Conservation (phyloP, 1,140 invertebrate species). For the Batillaria attramentaria region DNA sequence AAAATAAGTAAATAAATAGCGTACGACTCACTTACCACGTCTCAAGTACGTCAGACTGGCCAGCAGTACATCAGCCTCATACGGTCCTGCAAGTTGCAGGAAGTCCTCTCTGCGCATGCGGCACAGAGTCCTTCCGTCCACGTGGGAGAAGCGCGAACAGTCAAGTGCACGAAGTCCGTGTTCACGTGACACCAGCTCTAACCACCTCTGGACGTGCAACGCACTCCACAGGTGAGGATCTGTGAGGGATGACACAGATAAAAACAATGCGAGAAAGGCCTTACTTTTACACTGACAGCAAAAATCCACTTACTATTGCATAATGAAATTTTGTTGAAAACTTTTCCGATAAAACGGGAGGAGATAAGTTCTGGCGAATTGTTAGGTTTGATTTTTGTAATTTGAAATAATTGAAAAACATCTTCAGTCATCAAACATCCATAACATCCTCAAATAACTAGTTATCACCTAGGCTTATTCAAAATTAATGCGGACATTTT, state of each 20-base stretch:
- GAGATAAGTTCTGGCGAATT: too few species aligned
- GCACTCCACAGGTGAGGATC: slow-evolving; percentile 80
- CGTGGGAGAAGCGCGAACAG: slow-evolving; percentile 73
- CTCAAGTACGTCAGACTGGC: slow-evolving; percentile 63
- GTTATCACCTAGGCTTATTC: too few species aligned
- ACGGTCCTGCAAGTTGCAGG: slow-evolving; percentile 55
- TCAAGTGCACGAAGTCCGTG: slow-evolving; percentile 76
- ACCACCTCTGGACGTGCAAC: slow-evolving; percentile 78
- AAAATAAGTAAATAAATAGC: background rate
- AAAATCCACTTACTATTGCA: too few species aligned
- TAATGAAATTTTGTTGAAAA: too few species aligned
- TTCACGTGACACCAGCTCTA: slow-evolving; percentile 77
- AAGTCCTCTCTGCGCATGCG: slow-evolving; percentile 70
- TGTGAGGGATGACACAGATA: slow-evolving; percentile 44
- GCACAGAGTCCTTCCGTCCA: slow-evolving; percentile 76
- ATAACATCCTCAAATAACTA: too few species aligned
- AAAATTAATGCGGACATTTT: too few species aligned
- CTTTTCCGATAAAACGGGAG: too few species aligned
- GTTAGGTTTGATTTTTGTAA: too few species aligned
- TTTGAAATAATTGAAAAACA: too few species aligned
- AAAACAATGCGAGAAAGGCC: background rate
- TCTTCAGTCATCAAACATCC: too few species aligned
- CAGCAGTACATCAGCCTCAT: slow-evolving; percentile 63
- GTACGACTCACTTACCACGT: slow-evolving; percentile 55
- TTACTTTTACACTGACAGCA: too few species aligned